Conservation (phyloP, 2,113 vertebrate genomes). For the Myotis davidii region DNA sequence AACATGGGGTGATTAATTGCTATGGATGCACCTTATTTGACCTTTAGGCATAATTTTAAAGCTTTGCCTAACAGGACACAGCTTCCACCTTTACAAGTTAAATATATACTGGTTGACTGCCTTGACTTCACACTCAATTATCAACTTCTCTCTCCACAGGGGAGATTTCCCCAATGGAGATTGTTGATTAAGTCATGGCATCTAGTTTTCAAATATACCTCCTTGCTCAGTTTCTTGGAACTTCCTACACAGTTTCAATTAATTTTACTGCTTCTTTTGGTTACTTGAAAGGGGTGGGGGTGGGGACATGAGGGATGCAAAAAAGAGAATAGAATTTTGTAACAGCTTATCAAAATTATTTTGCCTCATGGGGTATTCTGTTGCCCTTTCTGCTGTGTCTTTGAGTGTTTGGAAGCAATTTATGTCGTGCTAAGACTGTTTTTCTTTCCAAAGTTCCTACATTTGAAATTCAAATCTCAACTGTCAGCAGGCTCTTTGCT, state of each 20-base stretch:
- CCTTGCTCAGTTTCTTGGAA: slow-evolving; percentile 38
- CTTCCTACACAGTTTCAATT: slow-evolving; percentile 50
- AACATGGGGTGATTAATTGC: background rate
- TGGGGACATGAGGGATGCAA: background rate
- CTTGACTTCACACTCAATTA: background rate
- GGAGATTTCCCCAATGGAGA: background rate
- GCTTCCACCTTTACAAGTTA: slow-evolving; percentile 22
- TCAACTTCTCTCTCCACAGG: background rate
- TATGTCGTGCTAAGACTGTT: slow-evolving; percentile 61
- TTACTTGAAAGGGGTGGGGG: background rate
- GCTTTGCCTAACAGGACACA: background rate
- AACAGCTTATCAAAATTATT: slow-evolving; percentile 75
- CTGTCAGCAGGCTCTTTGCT: slow-evolving; percentile 64
- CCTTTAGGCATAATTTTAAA: background rate
- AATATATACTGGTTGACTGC: background rate
- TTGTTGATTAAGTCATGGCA: background rate
- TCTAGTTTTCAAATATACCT: slow-evolving; percentile 20
- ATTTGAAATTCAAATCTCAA: slow-evolving; percentile 79
- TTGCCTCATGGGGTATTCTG: slow-evolving; percentile 60
- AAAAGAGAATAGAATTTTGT: slow-evolving; percentile 46
- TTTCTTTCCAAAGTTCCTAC: slow-evolving; percentile 66
- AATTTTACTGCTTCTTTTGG: slow-evolving; percentile 57
- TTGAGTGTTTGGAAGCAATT: slow-evolving; percentile 75
- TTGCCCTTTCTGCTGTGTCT: slow-evolving; percentile 71
- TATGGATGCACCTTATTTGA: background rate